Base-by-base conservation (phyloP, 2,113 vertebrate genomes). In the Microtus pennsylvanicus region DNA sequence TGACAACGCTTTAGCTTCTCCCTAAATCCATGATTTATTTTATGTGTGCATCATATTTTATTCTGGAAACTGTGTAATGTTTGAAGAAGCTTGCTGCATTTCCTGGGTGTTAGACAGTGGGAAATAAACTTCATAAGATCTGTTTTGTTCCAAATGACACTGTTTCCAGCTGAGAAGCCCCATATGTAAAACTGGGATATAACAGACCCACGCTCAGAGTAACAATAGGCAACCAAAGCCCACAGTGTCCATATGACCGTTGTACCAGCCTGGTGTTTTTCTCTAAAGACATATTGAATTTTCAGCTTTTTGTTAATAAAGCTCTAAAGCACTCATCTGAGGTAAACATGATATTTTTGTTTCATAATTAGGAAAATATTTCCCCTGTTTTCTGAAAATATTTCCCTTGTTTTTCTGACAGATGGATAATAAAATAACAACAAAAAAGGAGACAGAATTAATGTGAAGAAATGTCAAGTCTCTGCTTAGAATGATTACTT, bases 31-130 rank as follows among this genome's bases (percentile, higher is more conserved):
- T 96, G 78, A 75, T 93, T 98, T 98, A 93, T 92, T 95, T 93
- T 90, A 92, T 90, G 97, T 97, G 47, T 63, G 26, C n/a, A 97
- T 87, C 10, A 81, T 89, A 50, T 1, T 4, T 93, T 97, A 93
- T 65, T 96, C 72, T 90, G 93, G 58, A 77, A 98, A 94, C 42
- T 93, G 58, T 93, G 63, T 76, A 96, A 90, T 30, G 69, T 97
- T 97, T 97, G 94, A 97, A 95, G 97, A 97, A 98, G 93, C 26
- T 93, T 93, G 72, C n/a, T 75, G 87, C 50, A 86, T 96, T 98
- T 97, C 91, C 61, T 97, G 93, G 47, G 33, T 94, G 80, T 92
- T 98, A 90, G 67, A 81, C 26, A 89, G 67, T n/a, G 69, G 91
- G 77, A 95, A 97, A 89, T 69, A 45, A 92, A 90, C 93, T 80